These are phyloP conservation scores for Sturmia bella DNA, from an alignment of 2,888 invertebrate species.

Conservation along the genomic window DNA sequence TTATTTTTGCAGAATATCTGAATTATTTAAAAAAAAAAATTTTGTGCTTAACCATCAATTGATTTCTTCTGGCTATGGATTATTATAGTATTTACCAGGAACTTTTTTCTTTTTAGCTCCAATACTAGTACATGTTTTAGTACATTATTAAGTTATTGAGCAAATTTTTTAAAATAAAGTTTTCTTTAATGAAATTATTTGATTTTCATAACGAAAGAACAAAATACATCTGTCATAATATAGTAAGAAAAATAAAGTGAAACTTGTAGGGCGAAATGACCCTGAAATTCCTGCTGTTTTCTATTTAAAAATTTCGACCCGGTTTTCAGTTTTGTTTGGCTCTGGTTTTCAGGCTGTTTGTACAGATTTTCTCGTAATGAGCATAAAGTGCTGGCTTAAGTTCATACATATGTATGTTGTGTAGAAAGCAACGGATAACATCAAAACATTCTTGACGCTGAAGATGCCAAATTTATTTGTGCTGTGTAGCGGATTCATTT, in stretches of 20 bases:
- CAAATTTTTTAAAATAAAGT: conserved; percentile 2
- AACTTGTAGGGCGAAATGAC: too few relatives aligned
- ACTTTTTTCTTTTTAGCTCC: conserved; percentile 40
- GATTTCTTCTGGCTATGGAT: conserved; percentile 55
- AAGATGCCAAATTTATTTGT: not conserved
- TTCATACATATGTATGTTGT: too few relatives aligned
- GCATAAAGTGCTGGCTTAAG: too few relatives aligned
- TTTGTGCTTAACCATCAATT: conserved; percentile 5
- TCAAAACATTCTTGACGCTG: too few relatives aligned
- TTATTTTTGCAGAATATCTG: conserved; percentile 17
- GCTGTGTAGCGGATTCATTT: not conserved
- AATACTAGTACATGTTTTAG: conserved; percentile 63
- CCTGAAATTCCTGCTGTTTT: too few relatives aligned
- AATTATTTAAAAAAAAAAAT: conserved; percentile 30
- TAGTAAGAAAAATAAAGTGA: too few relatives aligned
- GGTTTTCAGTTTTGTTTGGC: too few relatives aligned
- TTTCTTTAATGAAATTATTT: not conserved
- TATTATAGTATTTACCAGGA: conserved; percentile 24
- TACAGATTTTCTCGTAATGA: too few relatives aligned
- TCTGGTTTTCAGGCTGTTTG: too few relatives aligned
- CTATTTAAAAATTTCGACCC: too few relatives aligned
- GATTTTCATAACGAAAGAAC: not conserved
- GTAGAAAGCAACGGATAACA: too few relatives aligned
- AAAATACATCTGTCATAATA: too few relatives aligned
- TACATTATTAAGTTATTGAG: conserved; percentile 35